Conservation (phyloP, 2,797 vertebrate genomes). For the Tiaroga cobitis region DNA sequence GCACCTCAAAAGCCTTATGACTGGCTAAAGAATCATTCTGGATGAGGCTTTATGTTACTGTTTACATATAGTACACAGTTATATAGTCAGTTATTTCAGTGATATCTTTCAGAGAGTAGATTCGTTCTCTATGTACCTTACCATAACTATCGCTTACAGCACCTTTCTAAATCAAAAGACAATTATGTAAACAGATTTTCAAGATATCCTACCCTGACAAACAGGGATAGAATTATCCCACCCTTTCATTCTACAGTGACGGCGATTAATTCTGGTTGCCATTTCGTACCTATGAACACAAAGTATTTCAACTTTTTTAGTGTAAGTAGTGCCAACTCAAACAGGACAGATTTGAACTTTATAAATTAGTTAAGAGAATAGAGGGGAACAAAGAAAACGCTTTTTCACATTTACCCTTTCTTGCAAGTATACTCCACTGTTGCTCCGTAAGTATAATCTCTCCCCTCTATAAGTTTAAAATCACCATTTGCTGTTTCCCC, state of each 20-base stretch:
- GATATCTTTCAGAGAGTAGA: not conserved
- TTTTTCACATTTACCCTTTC: constrained; percentile 67
- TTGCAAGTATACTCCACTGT: constrained; percentile 73
- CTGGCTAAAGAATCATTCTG: not conserved
- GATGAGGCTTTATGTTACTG: not conserved
- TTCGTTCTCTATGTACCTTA: not conserved
- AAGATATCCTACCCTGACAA: constrained; percentile 71
- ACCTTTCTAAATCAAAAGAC: not conserved
- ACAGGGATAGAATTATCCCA: constrained; percentile 74
- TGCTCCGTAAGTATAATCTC: constrained; percentile 75
- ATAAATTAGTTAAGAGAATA: not conserved
- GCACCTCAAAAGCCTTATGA: not conserved
- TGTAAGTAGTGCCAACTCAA: not conserved
- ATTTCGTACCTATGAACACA: constrained; percentile 70
- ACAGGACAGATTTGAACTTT: not conserved
- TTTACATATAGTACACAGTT: not conserved
- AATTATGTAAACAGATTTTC: not conserved
- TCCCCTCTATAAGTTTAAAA: constrained; percentile 64
- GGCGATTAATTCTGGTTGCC: constrained; percentile 66
- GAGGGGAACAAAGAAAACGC: not conserved
- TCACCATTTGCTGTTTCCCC: constrained; percentile 73
- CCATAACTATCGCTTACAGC: not conserved
- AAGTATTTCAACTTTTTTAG: not conserved
- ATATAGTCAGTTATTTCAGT: not conserved
- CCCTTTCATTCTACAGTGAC: constrained; percentile 66